Evolutionary conservation across 2,888 invertebrate genomes (phyloP), one percentile per base, ranked within the genome.

Genomic region (Epinotia ramella): DNA sequence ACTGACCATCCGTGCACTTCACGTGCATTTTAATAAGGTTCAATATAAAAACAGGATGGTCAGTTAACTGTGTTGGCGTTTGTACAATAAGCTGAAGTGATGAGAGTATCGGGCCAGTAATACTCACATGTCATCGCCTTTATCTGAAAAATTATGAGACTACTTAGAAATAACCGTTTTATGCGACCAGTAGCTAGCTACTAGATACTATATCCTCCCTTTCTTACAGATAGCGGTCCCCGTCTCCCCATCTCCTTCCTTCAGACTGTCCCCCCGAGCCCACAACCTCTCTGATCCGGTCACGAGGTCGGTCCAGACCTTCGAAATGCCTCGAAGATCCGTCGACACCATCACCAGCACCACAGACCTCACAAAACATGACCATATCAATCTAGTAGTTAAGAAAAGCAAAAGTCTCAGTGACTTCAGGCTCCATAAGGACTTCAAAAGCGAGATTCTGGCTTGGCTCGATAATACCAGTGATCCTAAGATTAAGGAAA

Each of bases 171-270:
- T 40, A 2, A 40, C 40, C 40, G 7, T 40, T 40, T 40, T 40
- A 40, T 1, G 40, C 9, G 33, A 33, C 33, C 33, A 7, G 33
- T 33, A 7, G 33, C 33, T 40, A 40, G 40, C 40, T 40, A 40
- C 40, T 0, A 40, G 40, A 9, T 40, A 9, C 7, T 40, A 7
- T 40, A 13, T n/a, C 40, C 53, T 24, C 18, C 20, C 59, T 63
- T 82, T 87, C 81, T 89, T 90, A 46, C 83, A 92, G 92, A 84
- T 90, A 82, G 90, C 89, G 44, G 82, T 89, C 56, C 82, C 88
- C 3, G 78, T 84, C 7, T 82, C 88, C 2, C 84, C 87, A 16
- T 70, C 80, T 4, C 49, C 82, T 6, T 84, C 73, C 76, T 2
- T 62, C 72, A 77, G 69, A 68, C 78, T 73, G 13, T 60, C 62